phyloP scores from a whole-genome alignment of 2,888 invertebrate species.

The Amblyjoppa fuscipennis region DNA sequence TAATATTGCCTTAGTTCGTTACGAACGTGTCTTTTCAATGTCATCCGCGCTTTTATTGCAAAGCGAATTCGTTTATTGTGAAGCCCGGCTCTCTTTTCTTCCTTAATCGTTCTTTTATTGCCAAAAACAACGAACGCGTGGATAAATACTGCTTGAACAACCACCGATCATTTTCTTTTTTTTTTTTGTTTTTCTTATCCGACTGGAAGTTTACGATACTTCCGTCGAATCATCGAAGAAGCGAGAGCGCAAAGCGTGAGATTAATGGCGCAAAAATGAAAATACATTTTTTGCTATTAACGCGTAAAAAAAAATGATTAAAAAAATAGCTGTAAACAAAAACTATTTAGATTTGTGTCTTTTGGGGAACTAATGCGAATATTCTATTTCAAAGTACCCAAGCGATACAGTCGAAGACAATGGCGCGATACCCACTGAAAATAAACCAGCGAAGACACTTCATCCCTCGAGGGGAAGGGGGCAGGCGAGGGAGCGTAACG shows the following conservation, averaged over 20 bases:
- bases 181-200: background rate
- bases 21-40: background rate
- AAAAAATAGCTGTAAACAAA: background rate
- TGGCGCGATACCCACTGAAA: constrained; percentile 34
- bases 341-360: background rate
- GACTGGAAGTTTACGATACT: constrained; percentile 31
- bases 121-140: constrained; percentile 12
- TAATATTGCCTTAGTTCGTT: constrained; percentile 12
- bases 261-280: background rate
- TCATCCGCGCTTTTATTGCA: constrained; percentile 1
- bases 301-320: background rate
- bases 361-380: constrained; percentile 13
- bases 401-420: constrained; percentile 14
- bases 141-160: background rate
- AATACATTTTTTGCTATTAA: background rate
- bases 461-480: constrained; percentile 14
- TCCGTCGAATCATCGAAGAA: constrained; percentile 43
- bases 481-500: constrained; percentile 9
- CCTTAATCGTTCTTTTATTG: constrained; percentile 5
- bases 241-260: background rate
- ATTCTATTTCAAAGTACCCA: constrained; percentile 30
- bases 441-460: constrained; percentile 39
- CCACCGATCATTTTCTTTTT: background rate
- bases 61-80: constrained; percentile 11
- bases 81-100: background rate